Evolutionary conservation across 2,797 vertebrate species (phyloP), one percentile per base, ranked within the genome.

Genomic region (Holocentrus rufus): DNA sequence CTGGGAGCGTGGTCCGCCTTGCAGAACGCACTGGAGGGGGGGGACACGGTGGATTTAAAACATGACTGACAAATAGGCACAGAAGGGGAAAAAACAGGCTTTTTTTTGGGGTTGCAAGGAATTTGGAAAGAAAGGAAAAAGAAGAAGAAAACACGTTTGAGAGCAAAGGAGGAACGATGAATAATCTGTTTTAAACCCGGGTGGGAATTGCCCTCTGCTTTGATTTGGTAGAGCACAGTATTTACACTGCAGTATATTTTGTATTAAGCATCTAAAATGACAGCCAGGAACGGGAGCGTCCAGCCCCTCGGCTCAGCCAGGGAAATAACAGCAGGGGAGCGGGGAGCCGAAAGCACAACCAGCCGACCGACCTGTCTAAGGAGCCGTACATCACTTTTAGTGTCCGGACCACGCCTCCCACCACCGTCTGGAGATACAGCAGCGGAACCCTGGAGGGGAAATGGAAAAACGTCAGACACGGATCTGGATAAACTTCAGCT

Each of bases 311-410:
- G 1, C 76, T 71, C 8, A 39, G 15, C 30, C 30, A 39, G 31
- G 9, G 6, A 56, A 56, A 56, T 31, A 58, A 36, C 25, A 9
- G n/a, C n/a, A n/a, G n/a, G n/a, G n/a, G n/a, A n/a, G n/a, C n/a
- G n/a, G n/a, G n/a, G 60, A 69, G 79, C 18, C 22, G 9, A 18
- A 13, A 34, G 31, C 31, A 34, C 31, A 64, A 77, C 72, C 58
- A 85, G 17, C 1, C 50, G 69, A 91, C 95, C 77, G 72, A 98
- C 98, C 94, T 95, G 89, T 97, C 93, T 74, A 99, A 92, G 71
- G 96, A 96, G 82, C 94, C 84, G 61, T 96, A 96, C 96, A 98
- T 97, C 88, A 98, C 95, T 82, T 92, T 96, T 84, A 99, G 88
- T 7, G 95, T 98, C 72, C 92, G 93, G 65, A 96, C 96, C 17